A percentile compares a stretch with the other conserved stretches of the same genome.
Evolutionary conservation across 92 coral and sea anemone genomes (phyloP).

Genomic region (Heliopora coerulea): DNA sequence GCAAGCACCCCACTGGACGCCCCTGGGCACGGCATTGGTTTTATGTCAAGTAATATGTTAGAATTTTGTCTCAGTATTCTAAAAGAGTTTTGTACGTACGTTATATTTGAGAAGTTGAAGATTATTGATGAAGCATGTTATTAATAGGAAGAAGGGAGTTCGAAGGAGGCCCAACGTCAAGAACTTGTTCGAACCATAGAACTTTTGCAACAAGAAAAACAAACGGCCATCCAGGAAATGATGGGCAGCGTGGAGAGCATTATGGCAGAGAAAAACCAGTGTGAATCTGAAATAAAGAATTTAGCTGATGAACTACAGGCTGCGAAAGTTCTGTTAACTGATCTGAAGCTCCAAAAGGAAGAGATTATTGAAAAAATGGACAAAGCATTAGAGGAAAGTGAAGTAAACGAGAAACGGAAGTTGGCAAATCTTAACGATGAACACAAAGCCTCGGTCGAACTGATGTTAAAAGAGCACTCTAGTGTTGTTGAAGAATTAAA

Average conservation of each 20-base stretch:
- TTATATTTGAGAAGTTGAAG: background rate
- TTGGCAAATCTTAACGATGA: conserved; percentile 5
- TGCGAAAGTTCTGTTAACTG: conserved; percentile 61
- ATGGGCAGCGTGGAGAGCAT: conserved; percentile 86
- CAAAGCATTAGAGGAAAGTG: conserved; percentile 88
- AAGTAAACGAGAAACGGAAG: conserved; percentile 65
- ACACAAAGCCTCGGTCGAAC: conserved; percentile 3
- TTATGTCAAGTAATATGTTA: too few species aligned
- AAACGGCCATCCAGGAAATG: conserved; percentile 95
- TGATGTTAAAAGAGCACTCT: conserved; percentile 21
- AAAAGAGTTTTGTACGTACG: too few species aligned
- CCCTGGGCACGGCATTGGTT: too few species aligned
- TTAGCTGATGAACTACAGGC: conserved; percentile 46
- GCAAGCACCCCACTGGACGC: too few species aligned
- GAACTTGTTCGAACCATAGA: conserved; percentile 20
- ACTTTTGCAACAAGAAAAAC: conserved; percentile 80
- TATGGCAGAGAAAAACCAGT: conserved; percentile 81
- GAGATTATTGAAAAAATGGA: conserved; percentile 92
- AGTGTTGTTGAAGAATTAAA: conserved; percentile 81
- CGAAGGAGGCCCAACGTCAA: conserved; percentile 8
- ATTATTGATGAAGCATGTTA: background rate
- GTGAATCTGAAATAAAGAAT: conserved; percentile 51
- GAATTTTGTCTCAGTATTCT: too few species aligned
- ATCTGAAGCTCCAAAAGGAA: conserved; percentile 80
- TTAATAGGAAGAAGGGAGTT: conserved; percentile 23